phyloP scores from a whole-genome alignment of 2,113 vertebrate genomes.

The Camelus bactrianus region DNA sequence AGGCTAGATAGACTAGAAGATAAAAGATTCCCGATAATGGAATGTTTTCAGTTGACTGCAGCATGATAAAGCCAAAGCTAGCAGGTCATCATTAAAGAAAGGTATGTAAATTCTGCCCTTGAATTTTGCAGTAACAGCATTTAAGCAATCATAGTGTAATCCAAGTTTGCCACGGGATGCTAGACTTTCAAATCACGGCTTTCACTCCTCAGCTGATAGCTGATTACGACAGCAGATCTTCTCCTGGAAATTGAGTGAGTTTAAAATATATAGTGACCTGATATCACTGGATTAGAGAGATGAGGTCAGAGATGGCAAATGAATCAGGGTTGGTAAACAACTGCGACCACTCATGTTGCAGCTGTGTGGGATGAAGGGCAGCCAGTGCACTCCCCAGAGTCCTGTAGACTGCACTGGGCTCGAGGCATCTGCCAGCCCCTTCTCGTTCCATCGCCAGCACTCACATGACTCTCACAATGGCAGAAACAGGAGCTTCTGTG shows the following conservation, averaged over 20 bases:
- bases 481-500: conserved; percentile 13
- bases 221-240: neutral
- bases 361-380: neutral
- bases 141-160: neutral
- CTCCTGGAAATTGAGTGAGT: conserved; percentile 49
- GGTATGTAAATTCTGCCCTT: conserved; percentile 16
- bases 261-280: conserved; percentile 45
- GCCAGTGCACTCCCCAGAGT: neutral
- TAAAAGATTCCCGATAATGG: neutral
- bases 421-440: neutral
- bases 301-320: conserved; percentile 13
- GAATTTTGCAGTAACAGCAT: neutral
- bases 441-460: neutral
- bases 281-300: conserved; percentile 14
- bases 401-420: neutral
- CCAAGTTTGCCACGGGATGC: neutral
- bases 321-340: neutral
- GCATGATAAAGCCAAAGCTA: neutral
- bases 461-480: neutral
- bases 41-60: conserved; percentile 34
- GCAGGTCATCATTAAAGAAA: neutral
- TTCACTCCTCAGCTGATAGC: neutral
- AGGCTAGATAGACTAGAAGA: conserved; percentile 34
- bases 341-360: neutral
- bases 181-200: neutral